Evolutionary conservation across 2,888 invertebrate genomes (phyloP), one percentile per base, ranked within the genome.

Genomic region (Drosophila peninsularis): DNA sequence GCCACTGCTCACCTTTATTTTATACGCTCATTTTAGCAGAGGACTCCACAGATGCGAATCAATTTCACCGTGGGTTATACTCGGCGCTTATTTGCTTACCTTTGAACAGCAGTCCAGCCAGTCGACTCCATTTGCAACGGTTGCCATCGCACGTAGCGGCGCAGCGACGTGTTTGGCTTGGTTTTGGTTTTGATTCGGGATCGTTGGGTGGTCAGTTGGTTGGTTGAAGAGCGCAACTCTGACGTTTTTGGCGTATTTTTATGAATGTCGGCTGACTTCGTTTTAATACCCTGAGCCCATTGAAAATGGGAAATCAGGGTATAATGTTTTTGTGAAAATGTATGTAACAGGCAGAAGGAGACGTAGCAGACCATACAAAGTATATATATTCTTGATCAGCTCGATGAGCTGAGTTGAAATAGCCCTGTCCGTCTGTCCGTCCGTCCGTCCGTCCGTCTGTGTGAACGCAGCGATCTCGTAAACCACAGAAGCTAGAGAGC

Each of bases 181-280:
- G 58, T 30, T 30, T 24, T n/a, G n/a, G n/a, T n/a, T n/a, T n/a
- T n/a, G n/a, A n/a, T n/a, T n/a, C 14, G 62, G 53, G 62, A 61
- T 58, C 47, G 45, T 24, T 85, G 78, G 78, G 80, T 88, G 88
- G 83, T 80, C 86, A 85, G 71, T 41, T 47, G 47, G 45, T 39
- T 34, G 65, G n/a, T n/a, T 61, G 41, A 42, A 50, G 69, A 57
- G 64, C 52, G 78, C 78, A 65, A 37, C 44, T 64, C 62, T 70
- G 60, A 52, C 56, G 21, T 61, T 63, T n/a, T n/a, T n/a, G n/a
- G n/a, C n/a, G n/a, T n/a, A n/a, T 66, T 74, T 82, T 71, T 78
- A 68, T 81, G 79, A 70, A 75, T 71, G 58, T 66, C 53, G 68
- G 41, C 49, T 65, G 60, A 63, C 60, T 69, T 71, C n/a, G 58